Conservation (phyloP, 92 coral and sea anemone genomes). For the Siderastrea radians region DNA sequence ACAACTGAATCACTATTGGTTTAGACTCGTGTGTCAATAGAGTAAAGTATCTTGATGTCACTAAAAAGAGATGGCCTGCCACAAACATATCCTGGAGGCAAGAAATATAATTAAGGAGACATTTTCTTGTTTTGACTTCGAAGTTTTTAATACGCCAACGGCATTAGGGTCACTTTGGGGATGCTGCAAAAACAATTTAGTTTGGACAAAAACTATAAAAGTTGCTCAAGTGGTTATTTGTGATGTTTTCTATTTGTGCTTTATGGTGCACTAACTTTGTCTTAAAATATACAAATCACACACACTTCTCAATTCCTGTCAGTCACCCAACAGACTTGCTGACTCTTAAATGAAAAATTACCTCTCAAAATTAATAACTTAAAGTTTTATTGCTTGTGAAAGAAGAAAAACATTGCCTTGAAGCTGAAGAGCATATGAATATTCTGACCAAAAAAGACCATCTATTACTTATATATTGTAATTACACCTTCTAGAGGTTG, state of each 20-base stretch:
- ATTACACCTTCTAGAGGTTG: neutral
- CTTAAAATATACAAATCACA: neutral
- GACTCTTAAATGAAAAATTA: conserved; percentile 14
- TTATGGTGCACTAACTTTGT: neutral
- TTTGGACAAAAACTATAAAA: neutral
- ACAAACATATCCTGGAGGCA: conserved; percentile 16
- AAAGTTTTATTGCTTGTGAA: neutral
- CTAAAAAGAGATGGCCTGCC: conserved; percentile 16
- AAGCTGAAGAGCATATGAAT: neutral
- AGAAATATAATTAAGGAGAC: neutral
- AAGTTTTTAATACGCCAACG: conserved; percentile 1
- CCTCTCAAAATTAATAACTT: conserved; percentile 11
- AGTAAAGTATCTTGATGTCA: conserved; percentile 24
- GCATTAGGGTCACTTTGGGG: neutral
- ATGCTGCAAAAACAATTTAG: neutral
- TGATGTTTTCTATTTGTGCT: neutral
- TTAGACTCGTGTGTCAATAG: neutral
- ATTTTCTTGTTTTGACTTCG: conserved; percentile 8
- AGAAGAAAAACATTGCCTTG: neutral
- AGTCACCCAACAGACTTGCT: neutral
- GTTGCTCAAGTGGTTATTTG: conserved; percentile 12
- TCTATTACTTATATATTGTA: neutral
- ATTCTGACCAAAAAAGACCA: neutral
- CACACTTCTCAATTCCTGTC: neutral
- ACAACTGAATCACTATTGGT: conserved; percentile 26